Evolutionary conservation across 2,113 vertebrate genomes (phyloP).

Genomic region (Mus pahari): DNA sequence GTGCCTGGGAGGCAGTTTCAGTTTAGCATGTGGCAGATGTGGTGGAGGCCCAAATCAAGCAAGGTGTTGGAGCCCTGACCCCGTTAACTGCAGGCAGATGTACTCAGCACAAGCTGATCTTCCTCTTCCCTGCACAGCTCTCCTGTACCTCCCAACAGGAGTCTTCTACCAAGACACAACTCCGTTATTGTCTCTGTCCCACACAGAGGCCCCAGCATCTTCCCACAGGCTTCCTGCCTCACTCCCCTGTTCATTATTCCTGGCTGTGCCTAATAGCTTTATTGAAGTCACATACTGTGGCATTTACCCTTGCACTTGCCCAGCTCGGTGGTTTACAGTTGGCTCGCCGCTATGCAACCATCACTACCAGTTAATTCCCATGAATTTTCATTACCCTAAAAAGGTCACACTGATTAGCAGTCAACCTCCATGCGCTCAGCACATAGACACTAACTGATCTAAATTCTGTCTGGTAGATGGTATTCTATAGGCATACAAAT

Average conservation of each 20-base stretch:
- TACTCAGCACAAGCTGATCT: neutral
- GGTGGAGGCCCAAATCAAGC: neutral
- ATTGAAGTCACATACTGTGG: neutral
- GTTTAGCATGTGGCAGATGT: neutral
- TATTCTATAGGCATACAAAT: neutral
- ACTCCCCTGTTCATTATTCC: accelerated
- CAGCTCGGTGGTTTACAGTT: neutral
- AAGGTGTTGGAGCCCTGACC: neutral
- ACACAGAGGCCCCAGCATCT: neutral
- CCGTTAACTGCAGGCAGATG: neutral
- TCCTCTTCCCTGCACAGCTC: neutral
- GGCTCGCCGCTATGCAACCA: neutral
- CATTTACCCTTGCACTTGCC: neutral
- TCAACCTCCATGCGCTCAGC: neutral
- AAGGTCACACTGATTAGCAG: neutral
- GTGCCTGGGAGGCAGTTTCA: neutral
- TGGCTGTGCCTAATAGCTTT: neutral
- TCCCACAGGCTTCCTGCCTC: neutral
- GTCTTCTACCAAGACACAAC: no score
- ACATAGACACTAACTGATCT: neutral
- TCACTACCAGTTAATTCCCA: neutral
- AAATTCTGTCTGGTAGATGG: neutral
- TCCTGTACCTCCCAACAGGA: accelerated
- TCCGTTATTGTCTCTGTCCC: neutral
- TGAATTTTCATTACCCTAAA: neutral